Conservation (phyloP, 2,888 invertebrate species). For the Athripsodes cinereus region DNA sequence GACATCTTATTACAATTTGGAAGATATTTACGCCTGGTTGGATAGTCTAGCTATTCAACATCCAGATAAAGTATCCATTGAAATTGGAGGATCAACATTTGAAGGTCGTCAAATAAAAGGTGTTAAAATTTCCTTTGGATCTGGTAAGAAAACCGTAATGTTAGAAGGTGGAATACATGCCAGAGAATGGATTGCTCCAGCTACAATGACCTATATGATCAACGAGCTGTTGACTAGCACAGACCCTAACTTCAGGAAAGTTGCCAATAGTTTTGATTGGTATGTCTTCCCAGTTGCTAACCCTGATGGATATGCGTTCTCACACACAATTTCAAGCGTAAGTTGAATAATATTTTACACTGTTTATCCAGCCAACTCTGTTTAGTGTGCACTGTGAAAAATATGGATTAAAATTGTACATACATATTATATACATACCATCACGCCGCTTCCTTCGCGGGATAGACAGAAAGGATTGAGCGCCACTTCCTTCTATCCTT, state of each 20-base stretch:
- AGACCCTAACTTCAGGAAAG: conserved; percentile 45
- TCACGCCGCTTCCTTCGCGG: too few species aligned
- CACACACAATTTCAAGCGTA: conserved; percentile 57
- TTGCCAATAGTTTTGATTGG: conserved; percentile 67
- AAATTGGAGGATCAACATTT: conserved; percentile 52
- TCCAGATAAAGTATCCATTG: conserved; percentile 43
- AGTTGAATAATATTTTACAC: too few species aligned
- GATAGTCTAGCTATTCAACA: conserved; percentile 43
- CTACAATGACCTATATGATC: conserved; percentile 63
- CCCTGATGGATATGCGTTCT: conserved; percentile 67
- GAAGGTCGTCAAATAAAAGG: conserved; percentile 57
- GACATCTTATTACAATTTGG: conserved; percentile 53
- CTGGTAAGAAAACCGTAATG: conserved; percentile 51
- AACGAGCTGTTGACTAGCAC: conserved; percentile 62
- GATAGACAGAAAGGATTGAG: too few species aligned
- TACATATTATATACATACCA: too few species aligned
- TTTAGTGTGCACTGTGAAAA: too few species aligned
- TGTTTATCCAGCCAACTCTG: too few species aligned
- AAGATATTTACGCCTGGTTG: conserved; percentile 56
- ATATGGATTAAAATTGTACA: too few species aligned
- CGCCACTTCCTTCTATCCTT: too few species aligned
- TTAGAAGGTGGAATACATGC: conserved; percentile 61
- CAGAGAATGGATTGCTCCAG: conserved; percentile 70
- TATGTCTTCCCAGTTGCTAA: conserved; percentile 67
- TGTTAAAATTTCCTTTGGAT: conserved; percentile 41